These are phyloP conservation scores for Lemur catta DNA, from an alignment of 2,797 vertebrate species.

Conservation along the genomic window DNA sequence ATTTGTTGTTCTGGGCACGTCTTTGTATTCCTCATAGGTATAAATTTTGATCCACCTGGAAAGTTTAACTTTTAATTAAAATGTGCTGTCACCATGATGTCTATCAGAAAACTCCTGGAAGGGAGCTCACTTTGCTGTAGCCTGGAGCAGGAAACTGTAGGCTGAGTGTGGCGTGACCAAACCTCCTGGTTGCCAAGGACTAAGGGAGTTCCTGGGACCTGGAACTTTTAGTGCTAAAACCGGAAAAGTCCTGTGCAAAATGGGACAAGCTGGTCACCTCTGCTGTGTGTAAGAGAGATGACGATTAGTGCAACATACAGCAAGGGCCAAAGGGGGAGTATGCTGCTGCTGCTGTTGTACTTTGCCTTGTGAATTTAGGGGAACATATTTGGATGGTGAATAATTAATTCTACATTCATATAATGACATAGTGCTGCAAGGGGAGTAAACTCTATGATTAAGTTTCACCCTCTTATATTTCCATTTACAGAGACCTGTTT, in stretches of 20 bases:
- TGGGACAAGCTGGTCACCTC: not conserved
- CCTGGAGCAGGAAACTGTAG: not conserved
- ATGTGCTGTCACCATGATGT: no score
- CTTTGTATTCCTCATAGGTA: not conserved
- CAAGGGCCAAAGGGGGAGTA: not conserved
- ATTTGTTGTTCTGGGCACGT: not conserved
- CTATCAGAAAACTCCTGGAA: not conserved
- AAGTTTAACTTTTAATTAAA: not conserved
- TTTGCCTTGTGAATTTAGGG: not conserved
- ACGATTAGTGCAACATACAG: not conserved
- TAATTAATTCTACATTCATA: not conserved
- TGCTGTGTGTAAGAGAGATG: not conserved
- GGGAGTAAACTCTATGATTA: no score
- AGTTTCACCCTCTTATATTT: not conserved
- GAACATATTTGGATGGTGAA: not conserved
- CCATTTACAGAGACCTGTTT: not conserved
- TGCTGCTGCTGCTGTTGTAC: not conserved
- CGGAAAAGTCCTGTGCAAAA: not conserved
- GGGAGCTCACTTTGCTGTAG: not conserved
- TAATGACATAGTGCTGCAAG: no score
- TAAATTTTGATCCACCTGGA: not conserved
- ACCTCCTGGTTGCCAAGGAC: accelerated
- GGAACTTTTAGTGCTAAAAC: not conserved
- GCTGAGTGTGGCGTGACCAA: accelerated
- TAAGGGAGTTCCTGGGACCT: not conserved